A percentile compares a stretch with the other conserved stretches of the same genome.
phyloP scores from a whole-genome alignment of 92 coral and sea anemone genomes.

The Anthopleura xanthogrammica region DNA sequence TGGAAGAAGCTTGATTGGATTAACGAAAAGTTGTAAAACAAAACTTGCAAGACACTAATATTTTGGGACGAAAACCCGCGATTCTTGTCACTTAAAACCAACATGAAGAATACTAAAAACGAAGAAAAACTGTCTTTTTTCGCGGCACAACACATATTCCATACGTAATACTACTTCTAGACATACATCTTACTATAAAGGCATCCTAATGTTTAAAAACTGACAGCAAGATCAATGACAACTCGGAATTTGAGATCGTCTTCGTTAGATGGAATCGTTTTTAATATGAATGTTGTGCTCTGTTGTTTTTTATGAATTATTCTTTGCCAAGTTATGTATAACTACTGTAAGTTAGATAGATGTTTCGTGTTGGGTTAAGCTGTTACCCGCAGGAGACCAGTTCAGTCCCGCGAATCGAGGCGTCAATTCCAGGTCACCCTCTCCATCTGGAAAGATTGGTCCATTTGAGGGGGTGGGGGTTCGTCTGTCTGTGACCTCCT shows the following conservation, averaged over 20 bases:
- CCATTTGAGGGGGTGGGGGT: conserved; percentile 15
- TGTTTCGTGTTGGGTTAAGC: conserved; percentile 39
- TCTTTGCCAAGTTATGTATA: background rate
- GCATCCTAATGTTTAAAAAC: background rate
- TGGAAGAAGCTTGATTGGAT: no score
- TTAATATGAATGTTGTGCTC: background rate
- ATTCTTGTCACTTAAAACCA: no score
- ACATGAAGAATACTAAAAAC: no score
- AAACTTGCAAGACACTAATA: no score
- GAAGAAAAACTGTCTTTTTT: no score
- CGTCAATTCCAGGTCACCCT: conserved; percentile 5
- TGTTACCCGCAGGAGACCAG: background rate
- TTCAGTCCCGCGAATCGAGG: conserved; percentile 11
- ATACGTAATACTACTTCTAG: no score
- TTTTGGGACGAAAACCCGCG: no score
- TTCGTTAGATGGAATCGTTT: background rate
- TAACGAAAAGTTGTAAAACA: no score
- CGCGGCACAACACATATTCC: no score
- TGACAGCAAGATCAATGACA: background rate
- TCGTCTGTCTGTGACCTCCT: background rate
- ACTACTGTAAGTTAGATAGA: conserved; percentile 14
- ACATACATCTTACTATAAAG: no score
- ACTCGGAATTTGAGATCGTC: background rate
- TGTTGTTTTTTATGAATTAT: background rate
- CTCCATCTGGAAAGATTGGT: background rate